A percentile compares a stretch with the other conserved stretches of the same genome.
These are phyloP conservation scores for Toxostoma redivivum DNA, from an alignment of 2,113 vertebrate species.

Conservation along the genomic window DNA sequence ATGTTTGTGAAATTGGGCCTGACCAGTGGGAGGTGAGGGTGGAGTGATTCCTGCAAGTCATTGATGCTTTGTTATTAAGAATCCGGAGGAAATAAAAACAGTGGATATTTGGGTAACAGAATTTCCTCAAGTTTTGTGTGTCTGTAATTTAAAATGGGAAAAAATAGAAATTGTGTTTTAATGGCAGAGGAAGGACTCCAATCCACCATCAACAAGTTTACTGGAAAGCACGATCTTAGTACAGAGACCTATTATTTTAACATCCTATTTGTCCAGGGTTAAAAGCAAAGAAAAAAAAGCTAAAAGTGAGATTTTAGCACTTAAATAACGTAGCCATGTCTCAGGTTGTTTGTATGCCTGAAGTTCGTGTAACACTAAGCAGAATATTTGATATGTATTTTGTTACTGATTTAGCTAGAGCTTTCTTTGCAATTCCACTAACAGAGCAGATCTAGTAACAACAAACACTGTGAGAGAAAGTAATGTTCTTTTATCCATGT, in stretches of 20 bases:
- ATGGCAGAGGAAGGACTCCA: not conserved
- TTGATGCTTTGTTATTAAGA: constrained; percentile 56
- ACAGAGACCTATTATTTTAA: not conserved
- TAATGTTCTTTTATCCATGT: not conserved
- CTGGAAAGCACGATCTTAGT: not conserved
- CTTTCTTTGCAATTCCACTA: not conserved
- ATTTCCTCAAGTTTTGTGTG: constrained; percentile 38
- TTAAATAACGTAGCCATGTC: not conserved
- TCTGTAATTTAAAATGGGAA: not conserved
- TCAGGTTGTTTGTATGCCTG: not conserved
- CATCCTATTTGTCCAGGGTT: not conserved
- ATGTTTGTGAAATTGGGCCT: constrained; percentile 16
- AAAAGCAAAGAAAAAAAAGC: not conserved
- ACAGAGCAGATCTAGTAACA: not conserved
- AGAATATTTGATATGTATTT: not conserved
- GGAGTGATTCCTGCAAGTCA: constrained; percentile 57
- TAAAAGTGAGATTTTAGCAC: not conserved
- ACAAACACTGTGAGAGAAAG: not conserved
- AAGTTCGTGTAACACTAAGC: not conserved
- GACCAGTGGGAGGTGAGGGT: constrained; percentile 51
- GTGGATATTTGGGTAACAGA: constrained; percentile 47
- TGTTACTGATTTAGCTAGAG: not conserved
- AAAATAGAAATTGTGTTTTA: constrained; percentile 7
- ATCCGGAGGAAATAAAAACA: constrained; percentile 60
- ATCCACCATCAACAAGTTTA: not conserved